Evolutionary conservation across 2,888 invertebrate species (phyloP).

Genomic region (Pseudanteris insignis): DNA sequence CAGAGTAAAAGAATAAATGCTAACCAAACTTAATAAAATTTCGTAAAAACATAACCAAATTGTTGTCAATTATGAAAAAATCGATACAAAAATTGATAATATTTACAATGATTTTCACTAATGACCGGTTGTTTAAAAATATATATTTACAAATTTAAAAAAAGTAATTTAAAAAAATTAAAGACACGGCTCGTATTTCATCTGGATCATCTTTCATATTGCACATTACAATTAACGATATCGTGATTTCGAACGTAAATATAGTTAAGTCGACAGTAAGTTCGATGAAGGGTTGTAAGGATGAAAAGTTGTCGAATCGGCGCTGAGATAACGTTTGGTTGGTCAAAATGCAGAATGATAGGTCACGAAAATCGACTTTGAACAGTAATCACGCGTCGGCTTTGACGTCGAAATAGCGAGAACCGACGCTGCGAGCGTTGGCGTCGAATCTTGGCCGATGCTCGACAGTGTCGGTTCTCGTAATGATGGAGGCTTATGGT

Average conservation of each 20-base stretch:
- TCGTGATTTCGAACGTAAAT: conserved; percentile 14
- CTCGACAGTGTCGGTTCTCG: conserved; percentile 41
- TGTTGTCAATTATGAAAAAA: too few species aligned
- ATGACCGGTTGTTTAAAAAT: too few species aligned
- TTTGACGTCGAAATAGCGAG: conserved; percentile 36
- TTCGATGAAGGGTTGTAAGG: conserved; percentile 34
- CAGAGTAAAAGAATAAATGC: too few species aligned
- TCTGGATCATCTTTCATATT: conserved; percentile 9
- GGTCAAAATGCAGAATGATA: conserved; percentile 45
- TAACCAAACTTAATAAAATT: too few species aligned
- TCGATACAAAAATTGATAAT: too few species aligned
- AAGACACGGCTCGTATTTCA: too few species aligned
- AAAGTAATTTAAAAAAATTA: too few species aligned
- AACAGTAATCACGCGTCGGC: conserved; percentile 39
- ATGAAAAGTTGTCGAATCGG: conserved; percentile 43
- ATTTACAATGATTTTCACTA: too few species aligned
- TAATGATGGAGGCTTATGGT: conserved; percentile 55
- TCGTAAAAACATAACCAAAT: too few species aligned
- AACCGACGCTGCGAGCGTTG: conserved; percentile 17
- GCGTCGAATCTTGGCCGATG: conserved; percentile 34
- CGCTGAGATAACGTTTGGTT: conserved; percentile 25
- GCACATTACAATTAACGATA: conserved; percentile 16
- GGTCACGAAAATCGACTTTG: conserved; percentile 31
- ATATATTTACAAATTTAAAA: too few species aligned
- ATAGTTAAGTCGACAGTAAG: conserved; percentile 33